These are phyloP conservation scores for Eurystomus glaucurus DNA, from an alignment of 2,797 vertebrate genomes.

Conservation along the genomic window DNA sequence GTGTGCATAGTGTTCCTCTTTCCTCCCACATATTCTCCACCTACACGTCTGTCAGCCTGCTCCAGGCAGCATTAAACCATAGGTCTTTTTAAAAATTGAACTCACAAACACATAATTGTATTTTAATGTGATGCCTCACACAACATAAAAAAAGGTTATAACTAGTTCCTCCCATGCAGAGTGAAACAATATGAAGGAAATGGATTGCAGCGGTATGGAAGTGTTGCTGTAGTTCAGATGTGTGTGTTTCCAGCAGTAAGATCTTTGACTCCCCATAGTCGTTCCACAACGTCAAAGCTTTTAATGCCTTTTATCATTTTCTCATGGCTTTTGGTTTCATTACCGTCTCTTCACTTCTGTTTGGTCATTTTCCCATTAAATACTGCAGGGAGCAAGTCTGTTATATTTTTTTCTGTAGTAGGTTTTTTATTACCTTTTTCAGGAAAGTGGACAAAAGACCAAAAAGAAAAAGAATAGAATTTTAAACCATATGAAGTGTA, in stretches of 20 bases:
- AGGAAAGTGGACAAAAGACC: neutral
- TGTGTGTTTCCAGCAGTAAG: neutral
- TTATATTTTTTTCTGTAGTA: neutral
- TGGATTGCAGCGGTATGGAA: slow-evolving; percentile 14
- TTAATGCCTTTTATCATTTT: slow-evolving; percentile 38
- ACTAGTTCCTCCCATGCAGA: slow-evolving; percentile 40
- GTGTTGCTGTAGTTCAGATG: slow-evolving; percentile 9
- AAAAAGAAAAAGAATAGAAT: neutral
- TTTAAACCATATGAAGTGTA: neutral
- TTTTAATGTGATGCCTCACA: slow-evolving; percentile 42
- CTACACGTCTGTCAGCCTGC: neutral
- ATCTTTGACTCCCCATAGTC: neutral
- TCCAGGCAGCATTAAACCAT: neutral
- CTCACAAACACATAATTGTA: neutral
- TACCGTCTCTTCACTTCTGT: neutral
- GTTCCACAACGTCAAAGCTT: neutral
- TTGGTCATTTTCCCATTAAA: slow-evolving; percentile 20
- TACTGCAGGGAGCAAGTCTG: neutral
- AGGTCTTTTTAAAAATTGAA: neutral
- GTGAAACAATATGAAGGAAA: slow-evolving; percentile 41
- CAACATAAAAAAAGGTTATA: slow-evolving; percentile 14
- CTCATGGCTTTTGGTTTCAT: neutral
- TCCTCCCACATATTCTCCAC: neutral
- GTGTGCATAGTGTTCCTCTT: neutral
- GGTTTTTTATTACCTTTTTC: neutral